Percentiles rank a stretch among this genome's conserved stretches.
Evolutionary conservation across 2,797 vertebrate genomes (phyloP).

Genomic region (Neopelma chrysocephalum): DNA sequence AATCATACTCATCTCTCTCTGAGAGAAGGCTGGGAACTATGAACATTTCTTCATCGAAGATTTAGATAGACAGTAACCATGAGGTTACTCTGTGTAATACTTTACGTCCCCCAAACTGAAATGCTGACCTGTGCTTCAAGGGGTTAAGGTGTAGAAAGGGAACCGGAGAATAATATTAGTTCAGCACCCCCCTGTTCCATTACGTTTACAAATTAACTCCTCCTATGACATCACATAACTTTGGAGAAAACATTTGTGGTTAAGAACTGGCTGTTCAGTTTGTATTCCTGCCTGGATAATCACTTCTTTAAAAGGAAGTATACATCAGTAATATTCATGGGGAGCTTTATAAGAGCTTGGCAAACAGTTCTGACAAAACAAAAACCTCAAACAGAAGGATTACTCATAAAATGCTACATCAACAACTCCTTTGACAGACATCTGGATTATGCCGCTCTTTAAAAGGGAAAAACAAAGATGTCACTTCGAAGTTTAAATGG

Average conservation of each 20-base stretch:
- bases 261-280: background rate
- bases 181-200: background rate
- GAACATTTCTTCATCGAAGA: background rate
- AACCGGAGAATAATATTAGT: background rate
- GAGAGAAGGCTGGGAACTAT: background rate
- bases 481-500: slow-evolving; percentile 44
- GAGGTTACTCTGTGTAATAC: background rate
- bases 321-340: slow-evolving; percentile 65
- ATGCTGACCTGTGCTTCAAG: background rate
- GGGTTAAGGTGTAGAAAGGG: background rate
- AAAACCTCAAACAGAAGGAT: slow-evolving; percentile 65
- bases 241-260: background rate
- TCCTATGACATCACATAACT: background rate
- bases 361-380: slow-evolving; percentile 65
- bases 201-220: background rate
- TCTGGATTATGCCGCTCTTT: slow-evolving; percentile 58
- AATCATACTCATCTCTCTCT: background rate
- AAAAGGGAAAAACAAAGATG: slow-evolving; percentile 46
- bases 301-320: slow-evolving; percentile 47
- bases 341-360: slow-evolving; percentile 51
- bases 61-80: background rate
- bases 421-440: slow-evolving; percentile 54
- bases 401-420: slow-evolving; percentile 67
- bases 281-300: slow-evolving; percentile 9
- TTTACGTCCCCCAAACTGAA: background rate